Percentiles rank a stretch among this genome's conserved stretches.
phyloP scores from a whole-genome alignment of 2,888 invertebrate species.

The Hymenopus coronatus region DNA sequence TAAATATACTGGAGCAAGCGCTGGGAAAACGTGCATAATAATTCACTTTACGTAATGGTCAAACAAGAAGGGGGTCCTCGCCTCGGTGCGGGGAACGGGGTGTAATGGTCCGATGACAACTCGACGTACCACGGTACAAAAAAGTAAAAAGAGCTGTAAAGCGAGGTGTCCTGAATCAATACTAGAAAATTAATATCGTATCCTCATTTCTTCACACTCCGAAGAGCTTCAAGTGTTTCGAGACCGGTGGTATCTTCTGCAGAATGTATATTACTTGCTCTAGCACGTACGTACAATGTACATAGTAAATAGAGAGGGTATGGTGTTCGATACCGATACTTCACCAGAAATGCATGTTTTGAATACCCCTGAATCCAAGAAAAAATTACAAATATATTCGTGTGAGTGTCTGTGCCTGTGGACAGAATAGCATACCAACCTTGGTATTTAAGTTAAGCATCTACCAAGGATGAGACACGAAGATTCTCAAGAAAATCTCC shows the following conservation, averaged over 20 bases:
- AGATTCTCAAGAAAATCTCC: too few relatives aligned
- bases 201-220: background rate
- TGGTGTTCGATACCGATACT: too few relatives aligned
- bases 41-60: constrained; percentile 20
- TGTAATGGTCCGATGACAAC: constrained; percentile 12
- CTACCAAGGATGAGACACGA: too few relatives aligned
- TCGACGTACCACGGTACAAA: background rate
- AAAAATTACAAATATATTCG: too few relatives aligned
- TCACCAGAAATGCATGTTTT: too few relatives aligned
- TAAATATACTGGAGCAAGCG: background rate
- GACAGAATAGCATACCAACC: too few relatives aligned
- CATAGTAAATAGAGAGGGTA: too few relatives aligned
- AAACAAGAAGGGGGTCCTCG: constrained; percentile 15
- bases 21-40: background rate
- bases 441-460: too few relatives aligned
- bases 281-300: too few relatives aligned
- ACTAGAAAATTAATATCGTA: background rate
- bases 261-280: too few relatives aligned
- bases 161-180: background rate
- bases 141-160: background rate
- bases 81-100: background rate
- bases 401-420: too few relatives aligned
- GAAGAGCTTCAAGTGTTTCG: background rate
- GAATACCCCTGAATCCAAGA: too few relatives aligned
- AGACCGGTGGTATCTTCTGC: background rate